phyloP scores from a whole-genome alignment of 1,140 invertebrate genomes.

The Pogonus chalceus region DNA sequence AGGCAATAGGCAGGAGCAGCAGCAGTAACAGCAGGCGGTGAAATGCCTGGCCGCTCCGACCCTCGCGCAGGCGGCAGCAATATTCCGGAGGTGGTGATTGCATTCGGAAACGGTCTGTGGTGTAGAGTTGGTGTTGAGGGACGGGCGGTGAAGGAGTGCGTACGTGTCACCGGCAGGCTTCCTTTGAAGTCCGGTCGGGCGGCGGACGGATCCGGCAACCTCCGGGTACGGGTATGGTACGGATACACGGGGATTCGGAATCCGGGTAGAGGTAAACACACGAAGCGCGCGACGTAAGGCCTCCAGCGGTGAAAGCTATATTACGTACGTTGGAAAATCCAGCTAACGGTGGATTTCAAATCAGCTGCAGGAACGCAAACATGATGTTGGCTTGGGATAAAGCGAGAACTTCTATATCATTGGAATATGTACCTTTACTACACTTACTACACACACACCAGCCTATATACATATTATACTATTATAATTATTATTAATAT shows the following conservation, averaged over 20 bases:
- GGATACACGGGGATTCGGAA: not conserved
- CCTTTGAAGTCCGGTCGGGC: not conserved
- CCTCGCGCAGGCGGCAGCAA: too few relatives aligned
- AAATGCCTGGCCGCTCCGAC: too few relatives aligned
- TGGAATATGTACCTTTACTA: too few relatives aligned
- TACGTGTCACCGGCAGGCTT: conserved; percentile 4
- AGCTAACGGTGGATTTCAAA: not conserved
- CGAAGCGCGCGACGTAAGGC: not conserved
- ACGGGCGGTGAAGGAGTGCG: not conserved
- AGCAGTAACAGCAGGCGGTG: too few relatives aligned
- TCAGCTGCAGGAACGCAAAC: not conserved
- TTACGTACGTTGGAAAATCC: conserved; percentile 5
- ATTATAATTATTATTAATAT: too few relatives aligned
- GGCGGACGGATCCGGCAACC: not conserved
- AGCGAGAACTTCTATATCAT: too few relatives aligned
- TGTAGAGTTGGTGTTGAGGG: not conserved
- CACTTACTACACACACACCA: too few relatives aligned
- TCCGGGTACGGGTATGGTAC: too few relatives aligned
- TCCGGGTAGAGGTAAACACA: conserved; percentile 4
- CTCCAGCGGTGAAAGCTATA: conserved; percentile 4
- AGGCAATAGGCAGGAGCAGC: too few relatives aligned
- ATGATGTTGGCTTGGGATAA: too few relatives aligned
- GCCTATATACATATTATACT: too few relatives aligned
- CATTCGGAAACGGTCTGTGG: not conserved
- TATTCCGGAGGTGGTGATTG: conserved; percentile 5